Evolutionary conservation across 2,888 invertebrate genomes (phyloP), one percentile per base, ranked within the genome.

Genomic region (Lochmaea capreae): DNA sequence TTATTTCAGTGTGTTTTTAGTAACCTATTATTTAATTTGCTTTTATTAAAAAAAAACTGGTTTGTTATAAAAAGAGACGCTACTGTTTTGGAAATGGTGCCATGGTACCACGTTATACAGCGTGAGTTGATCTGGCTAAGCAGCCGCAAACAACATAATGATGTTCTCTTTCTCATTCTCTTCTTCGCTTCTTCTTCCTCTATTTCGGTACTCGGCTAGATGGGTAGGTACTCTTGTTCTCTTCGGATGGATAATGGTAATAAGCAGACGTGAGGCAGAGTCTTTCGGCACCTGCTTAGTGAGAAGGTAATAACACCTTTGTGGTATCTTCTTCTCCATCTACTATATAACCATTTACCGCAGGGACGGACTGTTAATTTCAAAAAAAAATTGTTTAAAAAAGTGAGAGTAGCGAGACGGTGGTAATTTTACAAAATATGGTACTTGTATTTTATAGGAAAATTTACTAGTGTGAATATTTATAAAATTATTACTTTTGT

Each of bases 201-300:
- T 22, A 46, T 11, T 71, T 65, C 65, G 71, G 62, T 63, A 43
- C 43, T 63, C n/a, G 43, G 46, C 16, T 63, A 16, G 62, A 39
- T 43, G 62, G 62, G 62, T 18, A 43, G 62, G 62, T 18, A 43
- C 62, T 63, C 42, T 63, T 42, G 6, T 42, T 63, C 62, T 59
- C 59, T 33, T 18, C 62, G 43, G 78, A 42, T 43, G 43, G 71
- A 71, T 71, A 65, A 71, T 71, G 71, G 81, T 85, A 85, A 86
- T 85, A 85, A 86, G 84, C 84, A 83, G 84, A 84, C 84, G 81
- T 80, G 82, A 81, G 81, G 83, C 81, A 83, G 82, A 80, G 83
- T 85, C 86, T 87, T 86, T 87, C 87, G 86, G 86, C 87, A 87
- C 87, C 87, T 87, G 87, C 86, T 86, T 86, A 86, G 85, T 84